Percentiles rank a stretch among this genome's conserved stretches.
phyloP scores from a whole-genome alignment of 2,888 invertebrate genomes.

The Formica aserva region DNA sequence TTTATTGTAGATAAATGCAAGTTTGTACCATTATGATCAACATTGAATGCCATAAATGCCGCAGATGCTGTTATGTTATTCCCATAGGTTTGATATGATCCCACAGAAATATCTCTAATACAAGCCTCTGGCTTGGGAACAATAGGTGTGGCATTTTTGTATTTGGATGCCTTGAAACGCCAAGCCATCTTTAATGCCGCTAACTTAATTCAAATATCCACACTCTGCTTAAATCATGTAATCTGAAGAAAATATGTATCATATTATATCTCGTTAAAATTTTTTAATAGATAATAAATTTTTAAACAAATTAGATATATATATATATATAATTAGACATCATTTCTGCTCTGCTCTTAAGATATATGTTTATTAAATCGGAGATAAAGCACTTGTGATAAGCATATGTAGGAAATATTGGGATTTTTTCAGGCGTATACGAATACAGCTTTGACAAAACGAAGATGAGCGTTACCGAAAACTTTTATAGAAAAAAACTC shows the following conservation, averaged over 20 bases:
- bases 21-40: constrained; percentile 92
- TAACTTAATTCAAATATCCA: constrained; percentile 40
- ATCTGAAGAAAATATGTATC: constrained; percentile 72
- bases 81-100: constrained; percentile 97
- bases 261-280: not conserved
- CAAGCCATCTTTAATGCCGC: constrained; percentile 90
- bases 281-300: not conserved
- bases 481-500: not conserved
- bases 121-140: constrained; percentile 97
- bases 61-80: constrained; percentile 98
- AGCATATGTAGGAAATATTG: not conserved
- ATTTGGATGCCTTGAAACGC: constrained; percentile 99
- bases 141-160: constrained; percentile 98
- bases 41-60: constrained; percentile 97
- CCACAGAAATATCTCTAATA: constrained; percentile 95
- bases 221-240: constrained; percentile 80
- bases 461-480: constrained; percentile 5
- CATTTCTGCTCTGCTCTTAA: not conserved
- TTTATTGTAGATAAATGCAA: not conserved
- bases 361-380: not conserved
- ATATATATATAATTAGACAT: not conserved
- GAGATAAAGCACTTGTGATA: not conserved
- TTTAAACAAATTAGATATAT: not conserved
- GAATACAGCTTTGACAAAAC: not conserved
- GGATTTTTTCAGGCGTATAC: not conserved